These are phyloP conservation scores for Physocephala rufipes DNA, from an alignment of 2,888 invertebrate genomes.

Conservation along the genomic window DNA sequence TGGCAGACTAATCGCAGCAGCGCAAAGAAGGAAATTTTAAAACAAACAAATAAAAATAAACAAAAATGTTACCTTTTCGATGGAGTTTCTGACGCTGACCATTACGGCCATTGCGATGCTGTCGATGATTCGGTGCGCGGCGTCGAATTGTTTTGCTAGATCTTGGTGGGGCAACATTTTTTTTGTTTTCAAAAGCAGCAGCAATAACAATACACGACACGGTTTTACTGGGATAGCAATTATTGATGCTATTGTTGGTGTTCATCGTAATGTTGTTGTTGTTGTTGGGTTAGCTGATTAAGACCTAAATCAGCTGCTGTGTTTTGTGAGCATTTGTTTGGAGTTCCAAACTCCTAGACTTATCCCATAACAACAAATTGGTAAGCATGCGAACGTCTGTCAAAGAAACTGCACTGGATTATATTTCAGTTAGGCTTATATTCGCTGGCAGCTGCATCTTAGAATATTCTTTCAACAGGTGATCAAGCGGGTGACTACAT, in stretches of 20 bases:
- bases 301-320: no score
- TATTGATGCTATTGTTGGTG: constrained; percentile 35
- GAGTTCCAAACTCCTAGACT: no score
- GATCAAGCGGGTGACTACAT: constrained; percentile 46
- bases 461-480: constrained; percentile 50
- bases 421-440: constrained; percentile 33
- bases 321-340: no score
- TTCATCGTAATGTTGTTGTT: constrained; percentile 38
- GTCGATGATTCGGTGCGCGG: constrained; percentile 33
- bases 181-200: not conserved
- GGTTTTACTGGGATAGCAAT: not conserved
- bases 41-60: constrained; percentile 3
- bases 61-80: constrained; percentile 53
- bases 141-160: constrained; percentile 26
- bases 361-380: not conserved
- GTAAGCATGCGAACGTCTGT: constrained; percentile 15
- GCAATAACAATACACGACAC: constrained; percentile 38
- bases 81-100: constrained; percentile 53
- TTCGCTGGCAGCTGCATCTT: constrained; percentile 41
- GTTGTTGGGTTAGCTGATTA: not conserved
- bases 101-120: constrained; percentile 37
- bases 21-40: constrained; percentile 8
- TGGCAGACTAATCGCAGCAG: constrained; percentile 7
- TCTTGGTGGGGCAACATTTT: constrained; percentile 15
- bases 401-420: constrained; percentile 24